phyloP scores from a whole-genome alignment of 2,797 vertebrate genomes.

The Lepus townsendii region DNA sequence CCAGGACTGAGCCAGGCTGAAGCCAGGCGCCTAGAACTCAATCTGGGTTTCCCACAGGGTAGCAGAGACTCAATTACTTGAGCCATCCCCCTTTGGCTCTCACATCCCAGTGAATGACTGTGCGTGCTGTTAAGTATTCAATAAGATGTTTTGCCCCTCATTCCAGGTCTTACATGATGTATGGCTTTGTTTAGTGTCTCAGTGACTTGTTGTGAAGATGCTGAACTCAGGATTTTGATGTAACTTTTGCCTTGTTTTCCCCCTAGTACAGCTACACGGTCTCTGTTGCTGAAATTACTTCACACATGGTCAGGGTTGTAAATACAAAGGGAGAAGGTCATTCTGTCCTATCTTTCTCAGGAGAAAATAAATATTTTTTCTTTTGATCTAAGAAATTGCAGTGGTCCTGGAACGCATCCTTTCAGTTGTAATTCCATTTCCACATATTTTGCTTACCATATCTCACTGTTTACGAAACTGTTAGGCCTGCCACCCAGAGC shows the following conservation, averaged over 20 bases:
- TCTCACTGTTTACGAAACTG: conserved; percentile 59
- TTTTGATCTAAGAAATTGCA: conserved; percentile 73
- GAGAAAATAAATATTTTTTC: conserved; percentile 72
- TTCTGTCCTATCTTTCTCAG: conserved; percentile 61
- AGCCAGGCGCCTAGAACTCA: no score
- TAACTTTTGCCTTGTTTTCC: conserved; percentile 66
- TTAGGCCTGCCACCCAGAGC: conserved; percentile 62
- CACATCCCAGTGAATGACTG: background rate
- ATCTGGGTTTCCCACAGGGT: no score
- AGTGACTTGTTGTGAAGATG: background rate
- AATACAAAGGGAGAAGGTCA: conserved; percentile 51
- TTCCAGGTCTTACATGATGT: background rate
- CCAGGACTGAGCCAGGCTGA: no score
- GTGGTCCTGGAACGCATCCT: conserved; percentile 43
- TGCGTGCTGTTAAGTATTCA: background rate
- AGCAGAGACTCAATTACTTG: no score
- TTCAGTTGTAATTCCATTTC: conserved; percentile 72
- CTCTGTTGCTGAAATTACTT: conserved; percentile 76
- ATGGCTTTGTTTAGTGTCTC: conserved; percentile 32
- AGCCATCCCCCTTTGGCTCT: background rate
- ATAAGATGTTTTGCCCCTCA: background rate
- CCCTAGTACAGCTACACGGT: conserved; percentile 38
- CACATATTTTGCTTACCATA: conserved; percentile 58
- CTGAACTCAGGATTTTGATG: conserved; percentile 43
- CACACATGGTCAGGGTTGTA: conserved; percentile 63